Evolutionary conservation across 2,888 invertebrate species (phyloP).

Genomic region (Brachypalpus laphriformis): DNA sequence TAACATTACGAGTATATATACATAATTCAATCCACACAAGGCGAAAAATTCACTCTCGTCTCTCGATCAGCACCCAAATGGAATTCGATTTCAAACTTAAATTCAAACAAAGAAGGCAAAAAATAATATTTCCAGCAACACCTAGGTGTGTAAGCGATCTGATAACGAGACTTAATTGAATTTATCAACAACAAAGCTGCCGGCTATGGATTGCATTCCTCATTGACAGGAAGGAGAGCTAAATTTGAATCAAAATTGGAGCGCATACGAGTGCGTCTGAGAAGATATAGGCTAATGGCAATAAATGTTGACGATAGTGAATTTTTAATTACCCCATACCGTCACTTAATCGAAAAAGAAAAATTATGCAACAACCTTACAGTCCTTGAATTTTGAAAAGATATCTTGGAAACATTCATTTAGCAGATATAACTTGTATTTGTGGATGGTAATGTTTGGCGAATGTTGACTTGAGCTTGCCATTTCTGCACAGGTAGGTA

Average conservation of each 20-base stretch:
- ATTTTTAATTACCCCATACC: slow-evolving; percentile 19
- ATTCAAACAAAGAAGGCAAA: background rate
- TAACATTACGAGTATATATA: slow-evolving; percentile 43
- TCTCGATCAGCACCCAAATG: slow-evolving; percentile 54
- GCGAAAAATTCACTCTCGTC: slow-evolving; percentile 48
- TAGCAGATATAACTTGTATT: background rate
- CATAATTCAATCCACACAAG: slow-evolving; percentile 65
- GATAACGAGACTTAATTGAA: slow-evolving; percentile 52
- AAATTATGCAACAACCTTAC: slow-evolving; percentile 54
- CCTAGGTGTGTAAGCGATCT: slow-evolving; percentile 48
- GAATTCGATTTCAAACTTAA: slow-evolving; percentile 59
- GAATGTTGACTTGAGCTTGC: slow-evolving; percentile 6
- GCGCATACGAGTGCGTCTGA: background rate
- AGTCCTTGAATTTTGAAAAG: slow-evolving; percentile 47
- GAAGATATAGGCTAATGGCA: background rate
- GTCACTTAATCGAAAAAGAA: background rate
- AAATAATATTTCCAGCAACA: slow-evolving; percentile 26
- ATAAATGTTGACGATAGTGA: slow-evolving; percentile 12
- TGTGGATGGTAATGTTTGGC: background rate
- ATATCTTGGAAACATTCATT: slow-evolving; percentile 1
- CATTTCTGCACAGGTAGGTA: background rate
- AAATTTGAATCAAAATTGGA: slow-evolving; percentile 15
- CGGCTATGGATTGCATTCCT: background rate
- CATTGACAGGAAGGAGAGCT: slow-evolving; percentile 7
- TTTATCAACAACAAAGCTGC: slow-evolving; percentile 51